Percentiles rank a stretch among this genome's conserved stretches.
Evolutionary conservation across 2,113 vertebrate genomes (phyloP).

Genomic region (Fregetta grallaria): DNA sequence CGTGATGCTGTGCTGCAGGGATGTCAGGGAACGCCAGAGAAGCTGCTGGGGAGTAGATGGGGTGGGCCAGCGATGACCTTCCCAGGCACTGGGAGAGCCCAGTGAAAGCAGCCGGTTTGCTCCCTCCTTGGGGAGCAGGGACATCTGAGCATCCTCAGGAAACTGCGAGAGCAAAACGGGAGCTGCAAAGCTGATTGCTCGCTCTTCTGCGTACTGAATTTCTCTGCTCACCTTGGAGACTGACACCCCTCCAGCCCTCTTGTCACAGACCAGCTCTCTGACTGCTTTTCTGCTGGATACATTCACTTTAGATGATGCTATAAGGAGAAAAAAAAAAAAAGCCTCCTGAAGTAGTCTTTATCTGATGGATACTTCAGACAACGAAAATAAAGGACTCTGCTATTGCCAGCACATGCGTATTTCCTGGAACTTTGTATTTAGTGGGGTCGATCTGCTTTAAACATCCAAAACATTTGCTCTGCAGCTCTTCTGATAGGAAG

Average conservation of each 20-base stretch:
- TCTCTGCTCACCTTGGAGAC: not conserved
- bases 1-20: accelerated
- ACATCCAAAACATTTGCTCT: not conserved
- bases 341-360: not conserved
- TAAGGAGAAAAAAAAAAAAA: not conserved
- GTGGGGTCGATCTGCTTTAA: not conserved
- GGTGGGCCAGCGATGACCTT: not conserved
- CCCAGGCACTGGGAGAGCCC: not conserved
- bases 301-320: not conserved
- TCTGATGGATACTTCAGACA: not conserved
- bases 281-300: not conserved
- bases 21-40: not conserved
- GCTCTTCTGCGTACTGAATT: not conserved
- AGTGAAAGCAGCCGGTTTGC: not conserved
- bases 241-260: not conserved
- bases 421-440: not conserved
- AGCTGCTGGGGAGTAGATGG: not conserved
- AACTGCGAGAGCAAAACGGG: not conserved
- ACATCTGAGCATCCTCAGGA: not conserved
- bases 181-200: not conserved
- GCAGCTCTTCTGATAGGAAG: not conserved
- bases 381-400: not conserved
- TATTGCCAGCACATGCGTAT: not conserved
- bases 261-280: not conserved
- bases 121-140: not conserved